Conservation (phyloP, 2,888 invertebrate species). For the Leucophenga maculata region DNA sequence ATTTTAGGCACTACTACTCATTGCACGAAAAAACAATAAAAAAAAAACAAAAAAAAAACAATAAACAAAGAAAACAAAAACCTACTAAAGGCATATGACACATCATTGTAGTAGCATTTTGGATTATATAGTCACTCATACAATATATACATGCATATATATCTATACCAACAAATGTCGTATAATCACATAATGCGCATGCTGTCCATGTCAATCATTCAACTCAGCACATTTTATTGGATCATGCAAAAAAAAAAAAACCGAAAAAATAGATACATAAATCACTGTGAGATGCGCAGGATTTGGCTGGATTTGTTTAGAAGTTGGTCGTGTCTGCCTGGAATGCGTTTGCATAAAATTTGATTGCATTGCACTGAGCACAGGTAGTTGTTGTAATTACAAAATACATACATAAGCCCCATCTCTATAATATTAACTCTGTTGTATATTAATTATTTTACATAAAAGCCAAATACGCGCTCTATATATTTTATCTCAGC, state of each 20-base stretch:
- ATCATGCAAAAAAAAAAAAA: too few relatives aligned
- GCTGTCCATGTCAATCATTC: conserved; percentile 19
- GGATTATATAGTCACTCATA: conserved; percentile 24
- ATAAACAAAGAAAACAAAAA: too few relatives aligned
- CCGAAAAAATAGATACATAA: too few relatives aligned
- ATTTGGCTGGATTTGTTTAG: conserved; percentile 4
- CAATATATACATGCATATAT: conserved; percentile 8
- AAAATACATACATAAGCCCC: conserved; percentile 57
- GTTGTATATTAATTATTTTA: conserved; percentile 30
- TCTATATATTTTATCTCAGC: conserved; percentile 16
- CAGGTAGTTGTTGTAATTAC: conserved; percentile 26
- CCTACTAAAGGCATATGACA: conserved; percentile 46
- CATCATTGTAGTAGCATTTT: conserved; percentile 40
- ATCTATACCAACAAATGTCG: neutral
- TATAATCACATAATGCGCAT: neutral
- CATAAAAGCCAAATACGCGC: conserved; percentile 36
- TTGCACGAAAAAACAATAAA: conserved; percentile 40
- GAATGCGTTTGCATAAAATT: conserved; percentile 20
- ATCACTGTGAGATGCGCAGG: neutral
- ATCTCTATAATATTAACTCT: conserved; percentile 34
- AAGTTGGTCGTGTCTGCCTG: conserved; percentile 1
- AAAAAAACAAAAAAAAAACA: conserved; percentile 21
- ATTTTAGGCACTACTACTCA: conserved; percentile 61
- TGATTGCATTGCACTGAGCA: conserved; percentile 12
- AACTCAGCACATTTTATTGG: neutral